Conservation (phyloP, 37 sponge, comb jelly and placozoan genomes). For the Petrosia ficiformis region DNA sequence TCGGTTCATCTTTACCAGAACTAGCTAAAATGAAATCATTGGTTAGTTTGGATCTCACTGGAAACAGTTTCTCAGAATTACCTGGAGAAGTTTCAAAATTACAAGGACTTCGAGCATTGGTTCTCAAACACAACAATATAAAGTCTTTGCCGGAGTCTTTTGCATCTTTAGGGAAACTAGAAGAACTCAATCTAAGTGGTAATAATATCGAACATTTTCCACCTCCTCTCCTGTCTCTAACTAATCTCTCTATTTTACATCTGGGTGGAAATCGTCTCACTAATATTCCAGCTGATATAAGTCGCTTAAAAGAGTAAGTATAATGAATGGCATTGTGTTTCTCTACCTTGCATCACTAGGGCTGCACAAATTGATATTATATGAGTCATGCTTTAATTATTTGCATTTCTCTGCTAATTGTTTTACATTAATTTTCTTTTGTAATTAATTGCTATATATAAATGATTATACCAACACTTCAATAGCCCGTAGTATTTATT, state of each 20-base stretch:
- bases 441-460: no score
- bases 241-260: slow-evolving; percentile 28
- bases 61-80: slow-evolving; percentile 28
- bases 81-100: slow-evolving; percentile 32
- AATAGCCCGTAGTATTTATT: no score
- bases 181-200: slow-evolving; percentile 65
- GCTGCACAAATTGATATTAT: no score
- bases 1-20: neutral
- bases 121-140: slow-evolving; percentile 34
- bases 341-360: no score
- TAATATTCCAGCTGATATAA: slow-evolving; percentile 39
- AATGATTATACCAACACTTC: no score
- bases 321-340: no score
- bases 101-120: slow-evolving; percentile 6
- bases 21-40: neutral
- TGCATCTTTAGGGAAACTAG: slow-evolving; percentile 12
- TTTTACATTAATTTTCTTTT: no score
- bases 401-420: no score
- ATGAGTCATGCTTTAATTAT: no score
- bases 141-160: slow-evolving; percentile 57
- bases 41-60: slow-evolving; percentile 32
- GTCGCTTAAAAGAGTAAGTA: slow-evolving; percentile 50
- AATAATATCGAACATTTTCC: slow-evolving; percentile 74
- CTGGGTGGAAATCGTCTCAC: slow-evolving; percentile 56
- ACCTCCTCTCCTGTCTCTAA: slow-evolving; percentile 21